Conservation (phyloP, 2,113 vertebrate genomes). For the Eurystomus gularis region DNA sequence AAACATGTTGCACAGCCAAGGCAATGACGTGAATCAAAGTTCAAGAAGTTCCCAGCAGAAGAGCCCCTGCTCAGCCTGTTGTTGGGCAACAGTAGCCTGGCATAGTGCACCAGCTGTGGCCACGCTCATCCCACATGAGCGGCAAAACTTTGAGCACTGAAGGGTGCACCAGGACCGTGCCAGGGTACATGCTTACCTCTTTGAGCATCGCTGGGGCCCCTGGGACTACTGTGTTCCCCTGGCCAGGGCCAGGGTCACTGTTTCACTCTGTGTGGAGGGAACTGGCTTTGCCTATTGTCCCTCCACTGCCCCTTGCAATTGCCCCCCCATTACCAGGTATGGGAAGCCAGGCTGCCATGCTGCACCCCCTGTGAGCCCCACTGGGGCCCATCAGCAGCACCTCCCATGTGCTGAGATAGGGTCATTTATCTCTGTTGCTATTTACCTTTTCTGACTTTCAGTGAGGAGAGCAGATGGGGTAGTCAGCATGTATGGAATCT, state of each 20-base stretch:
- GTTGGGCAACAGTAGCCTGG: neutral
- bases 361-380: fast-evolving
- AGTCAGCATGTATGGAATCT: neutral
- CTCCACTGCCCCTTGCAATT: neutral
- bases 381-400: neutral
- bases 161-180: fast-evolving
- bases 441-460: neutral
- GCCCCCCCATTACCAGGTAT: fast-evolving
- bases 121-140: fast-evolving
- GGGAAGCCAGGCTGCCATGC: neutral
- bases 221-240: neutral
- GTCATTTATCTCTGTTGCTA: neutral
- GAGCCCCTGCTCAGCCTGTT: neutral
- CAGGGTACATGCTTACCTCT: neutral
- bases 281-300: neutral
- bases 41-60: neutral
- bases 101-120: fast-evolving
- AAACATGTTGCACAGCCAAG: neutral
- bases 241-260: no score
- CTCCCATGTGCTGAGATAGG: fast-evolving
- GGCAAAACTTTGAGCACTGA: fast-evolving
- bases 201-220: fast-evolving
- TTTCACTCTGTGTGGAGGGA: fast-evolving
- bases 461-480: neutral
- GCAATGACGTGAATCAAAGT: neutral